Evolutionary conservation across 2,113 vertebrate species (phyloP).

Genomic region (Nestor notabilis): DNA sequence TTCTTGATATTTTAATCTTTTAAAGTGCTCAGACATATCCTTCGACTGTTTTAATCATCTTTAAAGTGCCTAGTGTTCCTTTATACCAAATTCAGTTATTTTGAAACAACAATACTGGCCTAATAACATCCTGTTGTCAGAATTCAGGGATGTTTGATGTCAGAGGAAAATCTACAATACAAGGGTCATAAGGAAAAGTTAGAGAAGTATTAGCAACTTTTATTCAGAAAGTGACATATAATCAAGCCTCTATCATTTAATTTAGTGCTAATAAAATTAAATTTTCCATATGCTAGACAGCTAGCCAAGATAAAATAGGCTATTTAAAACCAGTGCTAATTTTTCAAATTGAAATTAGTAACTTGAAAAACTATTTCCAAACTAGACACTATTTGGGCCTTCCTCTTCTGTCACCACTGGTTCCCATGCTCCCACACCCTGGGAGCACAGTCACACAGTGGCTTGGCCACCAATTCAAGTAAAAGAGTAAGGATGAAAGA

Average conservation of each 20-base stretch:
- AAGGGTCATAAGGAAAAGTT: neutral
- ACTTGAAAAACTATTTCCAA: neutral
- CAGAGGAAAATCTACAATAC: neutral
- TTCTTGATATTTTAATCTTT: neutral
- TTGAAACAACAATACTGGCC: neutral
- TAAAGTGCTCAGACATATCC: neutral
- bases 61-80: neutral
- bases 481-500: constrained; percentile 27
- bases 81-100: neutral
- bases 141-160: neutral
- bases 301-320: neutral
- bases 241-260: neutral
- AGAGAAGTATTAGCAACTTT: neutral
- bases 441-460: neutral
- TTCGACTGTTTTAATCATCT: neutral
- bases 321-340: neutral
- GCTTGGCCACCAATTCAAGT: constrained; percentile 9
- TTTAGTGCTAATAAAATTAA: neutral
- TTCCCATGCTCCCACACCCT: constrained; percentile 39
- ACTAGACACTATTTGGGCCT: neutral
- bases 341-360: neutral
- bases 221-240: neutral
- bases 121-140: neutral
- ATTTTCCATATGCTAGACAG: neutral
- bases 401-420: neutral